A percentile compares a stretch with the other conserved stretches of the same genome.
Evolutionary conservation across 2,797 vertebrate species (phyloP).

Genomic region (Platyrinchus mystaceus): DNA sequence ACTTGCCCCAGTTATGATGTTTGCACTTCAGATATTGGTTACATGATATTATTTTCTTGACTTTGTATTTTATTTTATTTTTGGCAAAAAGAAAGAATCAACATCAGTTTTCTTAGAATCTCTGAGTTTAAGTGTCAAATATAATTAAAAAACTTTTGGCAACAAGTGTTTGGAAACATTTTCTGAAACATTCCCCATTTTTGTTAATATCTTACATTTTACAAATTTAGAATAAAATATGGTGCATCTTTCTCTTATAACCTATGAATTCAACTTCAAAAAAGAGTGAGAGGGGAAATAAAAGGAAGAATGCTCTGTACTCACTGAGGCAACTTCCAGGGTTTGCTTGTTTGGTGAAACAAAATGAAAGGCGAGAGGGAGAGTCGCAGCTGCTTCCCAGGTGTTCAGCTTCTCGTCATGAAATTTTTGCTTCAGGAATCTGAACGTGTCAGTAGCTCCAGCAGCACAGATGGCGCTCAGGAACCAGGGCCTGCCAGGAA

Average conservation of each 20-base stretch:
- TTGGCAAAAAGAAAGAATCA: neutral
- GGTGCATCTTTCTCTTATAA: neutral
- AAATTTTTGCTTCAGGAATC: conserved; percentile 80
- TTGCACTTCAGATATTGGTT: neutral
- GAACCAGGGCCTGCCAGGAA: conserved; percentile 80
- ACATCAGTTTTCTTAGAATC: neutral
- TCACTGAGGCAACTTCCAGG: conserved; percentile 49
- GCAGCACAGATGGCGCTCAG: conserved; percentile 78
- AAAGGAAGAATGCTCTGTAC: neutral
- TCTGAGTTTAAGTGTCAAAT: neutral
- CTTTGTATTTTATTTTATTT: neutral
- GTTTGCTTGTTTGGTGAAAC: conserved; percentile 57
- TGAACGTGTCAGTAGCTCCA: conserved; percentile 75
- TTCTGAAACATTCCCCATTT: neutral
- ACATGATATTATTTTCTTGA: neutral
- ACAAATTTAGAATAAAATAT: neutral
- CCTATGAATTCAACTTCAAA: neutral
- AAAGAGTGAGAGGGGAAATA: neutral
- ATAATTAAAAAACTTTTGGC: neutral
- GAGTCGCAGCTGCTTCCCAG: conserved; percentile 68
- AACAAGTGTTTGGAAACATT: neutral
- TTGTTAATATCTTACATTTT: neutral
- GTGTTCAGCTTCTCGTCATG: conserved; percentile 68
- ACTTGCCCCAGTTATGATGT: neutral
- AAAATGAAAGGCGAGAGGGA: conserved; percentile 78